Evolutionary conservation across 2,797 vertebrate genomes (phyloP), one percentile per base, ranked within the genome.

Genomic region (Distichodus sexfasciatus): DNA sequence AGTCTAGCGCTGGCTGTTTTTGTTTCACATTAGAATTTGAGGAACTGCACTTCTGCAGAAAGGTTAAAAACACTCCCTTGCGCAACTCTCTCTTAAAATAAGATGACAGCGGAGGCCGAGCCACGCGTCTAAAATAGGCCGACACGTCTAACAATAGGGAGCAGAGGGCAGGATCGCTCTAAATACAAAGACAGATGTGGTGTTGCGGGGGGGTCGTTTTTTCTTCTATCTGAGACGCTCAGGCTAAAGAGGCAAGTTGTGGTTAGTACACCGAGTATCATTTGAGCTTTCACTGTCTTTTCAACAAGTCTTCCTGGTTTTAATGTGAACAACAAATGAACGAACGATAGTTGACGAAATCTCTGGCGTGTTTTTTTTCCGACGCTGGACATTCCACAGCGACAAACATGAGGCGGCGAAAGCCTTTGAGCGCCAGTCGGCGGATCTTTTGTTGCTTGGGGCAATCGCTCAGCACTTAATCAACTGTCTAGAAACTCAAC

Each of bases 91-190:
- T n/a, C 14, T 51, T 60, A 14, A 51, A 41, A 33, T 51, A 51
- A 24, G 57, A 61, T 7, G 46, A 60, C 35, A 41, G 57, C 44
- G 3, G 3, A 15, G 17, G 36, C 12, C 1, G 44, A 43, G 66
- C 26, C 44, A 61, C 63, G 46, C 51, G 68, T 55, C 68, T 47
- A 72, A 78, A 75, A 78, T 75, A 69, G 54, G 64, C 26, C 53
- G 44, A 4, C 5, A 12, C 3, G 15, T 48, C 29, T 36, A 31
- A 54, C 50, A 54, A 54, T 54, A 58, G 64, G 9, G 40, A 46
- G 40, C 40, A 46, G 40, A 48, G 29, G 35, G 62, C 57, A 74
- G 33, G 58, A 33, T 15, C 17, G 35, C 21, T 2, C 12, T 11
- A 61, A 28, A 31, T 63, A 54, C 38, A 40, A n/a, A 69, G 48